Evolutionary conservation across 1,140 invertebrate species (phyloP), one percentile per base, ranked within the genome.

Genomic region (Brachionus rotundiformis): DNA sequence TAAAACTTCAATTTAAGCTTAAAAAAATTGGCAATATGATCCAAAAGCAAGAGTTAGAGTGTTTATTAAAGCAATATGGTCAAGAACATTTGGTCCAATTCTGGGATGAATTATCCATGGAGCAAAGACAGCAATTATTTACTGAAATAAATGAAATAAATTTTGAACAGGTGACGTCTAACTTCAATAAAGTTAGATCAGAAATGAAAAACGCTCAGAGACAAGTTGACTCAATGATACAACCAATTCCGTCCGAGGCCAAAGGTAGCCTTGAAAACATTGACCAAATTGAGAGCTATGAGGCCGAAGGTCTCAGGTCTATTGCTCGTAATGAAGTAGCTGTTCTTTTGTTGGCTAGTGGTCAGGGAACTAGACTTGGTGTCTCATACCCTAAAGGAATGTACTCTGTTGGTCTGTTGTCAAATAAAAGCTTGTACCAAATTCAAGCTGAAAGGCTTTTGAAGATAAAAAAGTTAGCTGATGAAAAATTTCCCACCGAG

Each of bases 361-460:
- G 93, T 59, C 94, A 93, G 87, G 93, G 93, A 61, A 99, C 96
- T 2, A 90, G 98, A 76, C 90, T 99, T 0, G 98, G 97, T 11
- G 95, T 97, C 0, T 89, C 90, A 39, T 93, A 95, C 85, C 97
- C 98, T 0, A 99, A 99, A 90, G 98, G 97, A 77, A 98, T 98
- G 94, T 98, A 93, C 85, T 90, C 95, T 86, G 93, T 99, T 81
- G 94, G 92, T 6, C 88, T 99, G 31, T 94, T 94, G 2, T 98
- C 95, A 1, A 89, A 89, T 8, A 97, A 98, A 87, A 94, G 93
- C 0, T 88, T 99, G 0, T 98, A 96, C 86, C 93, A 96, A 89
- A 90, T 99, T 10, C 97, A 99, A 90, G 96, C 94, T 0, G 95
- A 98, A 86, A 90, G 95, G 83, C 94, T 99, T 49, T 8, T 41